Percentiles rank a stretch among this genome's conserved stretches.
Conservation (phyloP, 2,797 vertebrate genomes). For the Pseudomugil gertrudae region DNA sequence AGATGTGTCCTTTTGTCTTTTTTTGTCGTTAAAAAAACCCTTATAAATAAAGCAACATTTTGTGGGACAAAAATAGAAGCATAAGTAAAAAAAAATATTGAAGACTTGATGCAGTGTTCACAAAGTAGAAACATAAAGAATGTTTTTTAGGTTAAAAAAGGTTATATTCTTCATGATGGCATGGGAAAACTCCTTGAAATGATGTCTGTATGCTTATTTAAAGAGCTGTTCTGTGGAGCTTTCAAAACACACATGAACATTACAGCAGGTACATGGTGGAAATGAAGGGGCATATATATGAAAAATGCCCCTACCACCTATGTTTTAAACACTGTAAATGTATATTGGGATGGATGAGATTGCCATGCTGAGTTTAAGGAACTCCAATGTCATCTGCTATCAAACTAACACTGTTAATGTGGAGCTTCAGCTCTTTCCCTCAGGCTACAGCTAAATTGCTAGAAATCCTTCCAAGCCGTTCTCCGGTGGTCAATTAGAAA, state of each 20-base stretch:
- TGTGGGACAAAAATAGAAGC: conserved; percentile 13
- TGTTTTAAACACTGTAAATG: conserved; percentile 32
- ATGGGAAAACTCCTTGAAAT: conserved; percentile 23
- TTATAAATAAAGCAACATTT: conserved; percentile 39
- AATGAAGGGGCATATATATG: conserved; percentile 41
- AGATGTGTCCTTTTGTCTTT: conserved; percentile 34
- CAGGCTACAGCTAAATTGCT: conserved; percentile 41
- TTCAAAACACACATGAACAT: conserved; percentile 22
- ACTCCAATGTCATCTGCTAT: conserved; percentile 43
- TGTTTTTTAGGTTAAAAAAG: conserved; percentile 17
- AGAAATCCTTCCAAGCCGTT: conserved; percentile 41
- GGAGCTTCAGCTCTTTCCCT: conserved; percentile 35
- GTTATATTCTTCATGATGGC: conserved; percentile 32
- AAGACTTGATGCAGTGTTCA: conserved; percentile 9
- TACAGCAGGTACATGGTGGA: conserved; percentile 26
- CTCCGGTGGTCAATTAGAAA: conserved; percentile 66
- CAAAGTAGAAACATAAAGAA: conserved; percentile 15
- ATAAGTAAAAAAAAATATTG: conserved; percentile 21
- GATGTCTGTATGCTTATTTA: conserved; percentile 32
- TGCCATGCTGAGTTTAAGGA: conserved; percentile 24
- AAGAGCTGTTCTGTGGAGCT: conserved; percentile 30
- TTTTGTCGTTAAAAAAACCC: neutral
- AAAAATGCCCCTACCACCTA: conserved; percentile 31
- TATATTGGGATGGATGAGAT: conserved; percentile 55
- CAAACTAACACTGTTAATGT: conserved; percentile 48